phyloP scores from a whole-genome alignment of 2,797 vertebrate genomes.

The Ctenochaetus hawaiiensis region DNA sequence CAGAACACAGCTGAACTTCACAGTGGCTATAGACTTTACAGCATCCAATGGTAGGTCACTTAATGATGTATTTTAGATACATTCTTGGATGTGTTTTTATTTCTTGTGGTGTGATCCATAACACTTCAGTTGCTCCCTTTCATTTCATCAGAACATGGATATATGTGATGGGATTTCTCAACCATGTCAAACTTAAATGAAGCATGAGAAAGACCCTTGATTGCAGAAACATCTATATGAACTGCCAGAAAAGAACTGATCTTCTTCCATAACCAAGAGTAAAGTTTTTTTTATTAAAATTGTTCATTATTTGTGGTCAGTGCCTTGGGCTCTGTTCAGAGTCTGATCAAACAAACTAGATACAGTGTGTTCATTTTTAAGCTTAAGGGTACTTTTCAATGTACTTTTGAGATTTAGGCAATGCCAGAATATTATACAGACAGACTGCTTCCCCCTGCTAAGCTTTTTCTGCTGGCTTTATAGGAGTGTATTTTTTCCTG shows the following conservation, averaged over 20 bases:
- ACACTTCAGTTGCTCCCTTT: background rate
- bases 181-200: background rate
- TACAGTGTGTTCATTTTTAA: background rate
- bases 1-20: constrained; percentile 98
- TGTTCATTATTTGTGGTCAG: background rate
- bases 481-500: no score
- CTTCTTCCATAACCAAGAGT: background rate
- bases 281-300: background rate
- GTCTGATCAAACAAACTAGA: background rate
- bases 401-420: background rate
- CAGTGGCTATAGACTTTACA: constrained; percentile 97
- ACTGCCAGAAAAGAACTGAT: background rate
- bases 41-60: constrained; percentile 93
- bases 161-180: background rate
- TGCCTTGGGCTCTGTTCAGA: background rate
- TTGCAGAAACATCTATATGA: background rate
- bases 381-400: background rate
- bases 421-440: no score
- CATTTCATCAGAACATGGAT: background rate
- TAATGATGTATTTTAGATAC: background rate
- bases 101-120: background rate
- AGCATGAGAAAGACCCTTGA: background rate
- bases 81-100: background rate
- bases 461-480: no score
- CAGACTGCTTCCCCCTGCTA: no score